A percentile compares a stretch with the other conserved stretches of the same genome.
phyloP scores from a whole-genome alignment of 1,140 invertebrate species.

The Andricus grossulariae region DNA sequence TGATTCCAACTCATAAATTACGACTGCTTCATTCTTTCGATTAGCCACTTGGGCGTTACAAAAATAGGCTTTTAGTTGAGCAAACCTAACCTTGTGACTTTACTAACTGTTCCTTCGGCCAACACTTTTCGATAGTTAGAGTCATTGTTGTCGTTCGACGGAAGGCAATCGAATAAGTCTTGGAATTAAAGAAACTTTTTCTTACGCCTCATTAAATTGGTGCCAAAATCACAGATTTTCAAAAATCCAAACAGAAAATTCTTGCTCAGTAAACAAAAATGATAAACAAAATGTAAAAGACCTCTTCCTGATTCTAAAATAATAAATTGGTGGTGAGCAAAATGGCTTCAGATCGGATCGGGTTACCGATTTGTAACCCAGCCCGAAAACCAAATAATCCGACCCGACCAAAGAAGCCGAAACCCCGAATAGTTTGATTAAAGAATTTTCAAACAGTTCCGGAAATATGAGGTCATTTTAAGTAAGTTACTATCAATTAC shows the following conservation, averaged over 20 bases:
- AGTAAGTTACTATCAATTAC: too few species aligned
- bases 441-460: too few species aligned
- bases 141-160: not conserved
- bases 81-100: conserved; percentile 14
- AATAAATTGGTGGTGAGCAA: too few species aligned
- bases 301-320: too few species aligned
- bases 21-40: conserved; percentile 12
- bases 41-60: conserved; percentile 5
- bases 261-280: not conserved
- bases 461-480: too few species aligned
- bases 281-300: not conserved
- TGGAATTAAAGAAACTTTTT: not conserved
- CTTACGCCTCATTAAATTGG: not conserved
- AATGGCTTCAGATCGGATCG: too few species aligned
- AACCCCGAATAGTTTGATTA: too few species aligned
- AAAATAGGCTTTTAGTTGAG: conserved; percentile 19
- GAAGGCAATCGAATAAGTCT: conserved; percentile 2
- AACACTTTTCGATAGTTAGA: not conserved
- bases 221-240: not conserved
- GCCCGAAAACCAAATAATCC: too few species aligned
- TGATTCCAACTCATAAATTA: conserved; percentile 6
- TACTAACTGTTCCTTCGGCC: not conserved
- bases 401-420: too few species aligned
- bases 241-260: too few species aligned
- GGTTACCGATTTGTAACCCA: too few species aligned